Percentiles rank a stretch among this genome's conserved stretches.
phyloP scores from a whole-genome alignment of 1,140 invertebrate genomes.

The Pseudomyrmex sp. region DNA sequence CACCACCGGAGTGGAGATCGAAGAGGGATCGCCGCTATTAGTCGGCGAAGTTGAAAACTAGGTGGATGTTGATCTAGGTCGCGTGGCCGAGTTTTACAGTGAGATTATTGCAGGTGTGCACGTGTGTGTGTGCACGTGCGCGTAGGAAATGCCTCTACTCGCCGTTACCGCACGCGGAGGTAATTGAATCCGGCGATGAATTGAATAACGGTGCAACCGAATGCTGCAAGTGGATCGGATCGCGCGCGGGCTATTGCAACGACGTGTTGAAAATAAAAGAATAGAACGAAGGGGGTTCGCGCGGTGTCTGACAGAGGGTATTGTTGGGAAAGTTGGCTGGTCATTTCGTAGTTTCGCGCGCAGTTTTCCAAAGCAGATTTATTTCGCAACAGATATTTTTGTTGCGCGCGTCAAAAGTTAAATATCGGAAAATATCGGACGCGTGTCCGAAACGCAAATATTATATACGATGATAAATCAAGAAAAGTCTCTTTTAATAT shows the following conservation, averaged over 20 bases:
- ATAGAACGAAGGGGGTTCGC: constrained; percentile 32
- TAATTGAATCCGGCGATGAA: constrained; percentile 60
- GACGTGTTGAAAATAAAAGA: constrained; percentile 58
- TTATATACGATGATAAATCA: constrained; percentile 25
- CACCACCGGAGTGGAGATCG: constrained; percentile 18
- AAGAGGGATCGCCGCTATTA: constrained; percentile 52
- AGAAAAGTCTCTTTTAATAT: constrained; percentile 21
- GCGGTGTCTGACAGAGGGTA: constrained; percentile 47
- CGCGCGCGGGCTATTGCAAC: constrained; percentile 55
- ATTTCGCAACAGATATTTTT: constrained; percentile 6
- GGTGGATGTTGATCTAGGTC: constrained; percentile 57
- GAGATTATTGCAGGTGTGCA: constrained; percentile 40
- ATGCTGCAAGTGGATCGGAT: constrained; percentile 59
- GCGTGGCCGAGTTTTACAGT: constrained; percentile 51
- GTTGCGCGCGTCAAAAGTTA: constrained; percentile 16
- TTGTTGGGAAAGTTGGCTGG: constrained; percentile 52
- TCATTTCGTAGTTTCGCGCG: constrained; percentile 43
- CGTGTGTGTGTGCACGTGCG: not conserved
- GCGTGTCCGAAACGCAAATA: constrained; percentile 20
- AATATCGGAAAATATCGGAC: constrained; percentile 26
- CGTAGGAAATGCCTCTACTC: constrained; percentile 53
- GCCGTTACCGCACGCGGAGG: constrained; percentile 46
- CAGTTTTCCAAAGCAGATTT: constrained; percentile 49
- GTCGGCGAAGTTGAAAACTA: constrained; percentile 55
- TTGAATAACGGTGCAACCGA: constrained; percentile 60